Conservation (phyloP, 2,113 vertebrate genomes). For the Dicerorhinus sumatrensis region DNA sequence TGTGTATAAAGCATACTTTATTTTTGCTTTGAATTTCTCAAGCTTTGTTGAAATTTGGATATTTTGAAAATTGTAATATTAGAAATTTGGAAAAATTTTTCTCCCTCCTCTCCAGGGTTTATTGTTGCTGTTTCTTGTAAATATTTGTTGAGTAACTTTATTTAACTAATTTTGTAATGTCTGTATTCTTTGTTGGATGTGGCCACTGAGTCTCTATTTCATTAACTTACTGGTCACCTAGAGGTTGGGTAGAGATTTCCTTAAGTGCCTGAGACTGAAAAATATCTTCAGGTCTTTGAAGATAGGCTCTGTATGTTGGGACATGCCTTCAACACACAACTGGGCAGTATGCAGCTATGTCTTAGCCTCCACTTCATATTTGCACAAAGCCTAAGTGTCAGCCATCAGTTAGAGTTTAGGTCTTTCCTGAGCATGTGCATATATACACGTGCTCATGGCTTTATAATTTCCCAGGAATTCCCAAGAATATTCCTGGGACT, state of each 20-base stretch:
- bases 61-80: neutral
- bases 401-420: neutral
- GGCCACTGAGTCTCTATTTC: neutral
- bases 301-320: neutral
- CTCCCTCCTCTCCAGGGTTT: neutral
- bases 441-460: neutral
- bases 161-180: neutral
- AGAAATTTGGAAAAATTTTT: neutral
- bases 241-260: neutral
- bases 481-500: too few species aligned
- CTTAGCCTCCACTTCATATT: neutral
- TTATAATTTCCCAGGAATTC: neutral
- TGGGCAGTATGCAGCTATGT: neutral
- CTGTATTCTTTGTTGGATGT: neutral
- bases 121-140: neutral
- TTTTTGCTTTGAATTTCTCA: neutral
- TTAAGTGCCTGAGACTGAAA: neutral
- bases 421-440: neutral
- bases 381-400: neutral
- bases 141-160: neutral
- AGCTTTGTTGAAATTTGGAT: neutral
- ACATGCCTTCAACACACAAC: neutral
- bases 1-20: neutral
- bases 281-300: neutral
- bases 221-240: neutral